Conservation (phyloP, 2,797 vertebrate genomes). For the Lindbergichthys nudifrons region DNA sequence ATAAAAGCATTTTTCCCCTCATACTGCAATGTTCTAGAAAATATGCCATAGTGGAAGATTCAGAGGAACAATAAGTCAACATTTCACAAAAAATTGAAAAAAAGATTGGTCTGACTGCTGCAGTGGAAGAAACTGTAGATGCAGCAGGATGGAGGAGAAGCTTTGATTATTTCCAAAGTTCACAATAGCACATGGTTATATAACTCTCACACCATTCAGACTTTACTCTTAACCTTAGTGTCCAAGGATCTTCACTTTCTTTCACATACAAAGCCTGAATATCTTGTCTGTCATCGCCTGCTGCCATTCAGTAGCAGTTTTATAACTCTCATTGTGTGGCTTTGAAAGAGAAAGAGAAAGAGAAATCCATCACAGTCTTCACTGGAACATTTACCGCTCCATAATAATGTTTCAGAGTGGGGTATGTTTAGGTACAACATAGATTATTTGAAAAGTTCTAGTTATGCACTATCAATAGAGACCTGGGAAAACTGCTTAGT, state of each 20-base stretch:
- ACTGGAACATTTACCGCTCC: not conserved
- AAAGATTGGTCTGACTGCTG: conserved; percentile 8
- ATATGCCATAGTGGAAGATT: not conserved
- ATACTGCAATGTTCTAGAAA: not conserved
- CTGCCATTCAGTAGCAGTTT: conserved; percentile 35
- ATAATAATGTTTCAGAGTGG: conserved; percentile 13
- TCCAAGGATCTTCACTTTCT: conserved; percentile 35
- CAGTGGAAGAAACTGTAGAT: conserved; percentile 3
- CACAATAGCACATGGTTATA: conserved; percentile 31
- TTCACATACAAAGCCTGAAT: conserved; percentile 16
- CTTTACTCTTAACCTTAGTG: conserved; percentile 7
- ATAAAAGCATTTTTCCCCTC: not conserved
- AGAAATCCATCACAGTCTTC: conserved; percentile 27
- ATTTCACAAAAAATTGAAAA: not conserved
- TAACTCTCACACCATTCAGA: conserved; percentile 41
- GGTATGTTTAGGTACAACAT: not conserved
- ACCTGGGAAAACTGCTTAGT: not conserved
- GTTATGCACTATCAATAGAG: not conserved
- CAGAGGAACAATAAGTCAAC: not conserved
- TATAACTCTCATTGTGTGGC: conserved; percentile 38
- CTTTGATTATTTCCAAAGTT: not conserved
- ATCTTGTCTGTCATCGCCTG: conserved; percentile 11
- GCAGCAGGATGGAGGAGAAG: not conserved
- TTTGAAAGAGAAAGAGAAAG: too few species aligned
- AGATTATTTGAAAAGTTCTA: conserved; percentile 1